Evolutionary conservation across 2,113 vertebrate species (phyloP), one percentile per base, ranked within the genome.

Genomic region (Brachypodius melanocephalos): DNA sequence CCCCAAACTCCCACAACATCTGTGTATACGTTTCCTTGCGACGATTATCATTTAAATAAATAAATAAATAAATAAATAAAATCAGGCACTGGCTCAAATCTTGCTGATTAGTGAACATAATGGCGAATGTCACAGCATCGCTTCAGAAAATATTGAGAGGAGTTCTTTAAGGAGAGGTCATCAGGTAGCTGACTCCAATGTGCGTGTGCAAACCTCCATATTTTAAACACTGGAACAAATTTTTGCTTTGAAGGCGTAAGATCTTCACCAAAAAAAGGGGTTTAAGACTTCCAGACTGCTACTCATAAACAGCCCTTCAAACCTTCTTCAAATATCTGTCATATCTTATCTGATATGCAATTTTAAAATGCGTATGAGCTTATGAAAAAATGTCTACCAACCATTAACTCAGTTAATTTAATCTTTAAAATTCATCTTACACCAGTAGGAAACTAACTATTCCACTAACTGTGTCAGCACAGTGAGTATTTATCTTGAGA

Each of bases 1-100:
- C 18, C 57, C 59, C 62, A 89, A 96, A 95, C 92, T 97, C 97
- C 97, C 97, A 92, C 58, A 83, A 98, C 97, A 98, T 98, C 97
- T 98, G 97, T 97, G 98, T 97, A 92, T 97, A 95, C 31, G 67
- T 97, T 95, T 96, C 65, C 85, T 92, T 57, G 15, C 45, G 48
- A 42, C 2, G 8, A 25, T 45, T 57, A 19, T 62, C 93, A 94
- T 87, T 61, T 10, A 65, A 81, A 54, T 63, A 34, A 42, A 28
- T 34, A 20, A 22, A 32, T 14, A 32, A n/a, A 52, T 31, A 46
- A 22, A 48, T n/a, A n/a, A 49, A 26, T 9, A 32, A 38, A 86
- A 89, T 49, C 74, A 82, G 74, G 89, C 88, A 76, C 76, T 42
- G 45, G 14, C 88, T 81, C 25, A 57, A 72, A 80, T 42, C 57